Percentiles rank a stretch among this genome's conserved stretches.
phyloP scores from a whole-genome alignment of 1,140 invertebrate genomes.

The Cyrtorhinus lividipennis region DNA sequence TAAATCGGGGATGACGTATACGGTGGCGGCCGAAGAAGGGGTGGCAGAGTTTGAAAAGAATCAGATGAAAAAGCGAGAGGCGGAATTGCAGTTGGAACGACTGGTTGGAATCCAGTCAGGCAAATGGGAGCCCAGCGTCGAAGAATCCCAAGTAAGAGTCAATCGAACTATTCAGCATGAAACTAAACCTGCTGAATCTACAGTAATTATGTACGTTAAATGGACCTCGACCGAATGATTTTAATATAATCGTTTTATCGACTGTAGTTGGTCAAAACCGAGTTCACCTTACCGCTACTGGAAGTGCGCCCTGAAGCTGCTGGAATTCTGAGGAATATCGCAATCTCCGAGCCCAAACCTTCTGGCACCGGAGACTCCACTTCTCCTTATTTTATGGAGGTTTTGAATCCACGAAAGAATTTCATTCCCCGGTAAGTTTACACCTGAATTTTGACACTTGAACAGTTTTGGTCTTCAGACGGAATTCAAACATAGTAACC shows the following conservation, averaged over 20 bases:
- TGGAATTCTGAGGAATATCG: conserved; percentile 39
- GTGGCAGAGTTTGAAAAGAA: conserved; percentile 48
- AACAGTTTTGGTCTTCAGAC: background rate
- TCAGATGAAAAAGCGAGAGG: conserved; percentile 38
- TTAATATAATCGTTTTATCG: background rate
- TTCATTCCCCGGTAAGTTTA: conserved; percentile 33
- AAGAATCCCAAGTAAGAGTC: conserved; percentile 9
- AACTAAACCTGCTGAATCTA: background rate
- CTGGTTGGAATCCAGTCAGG: conserved; percentile 40
- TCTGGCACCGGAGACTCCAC: conserved; percentile 39
- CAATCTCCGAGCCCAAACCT: conserved; percentile 38
- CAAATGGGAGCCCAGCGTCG: conserved; percentile 33
- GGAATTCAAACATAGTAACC: background rate
- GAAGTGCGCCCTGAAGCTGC: conserved; percentile 45
- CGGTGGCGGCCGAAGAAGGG: conserved; percentile 46
- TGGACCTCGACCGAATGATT: no score
- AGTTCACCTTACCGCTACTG: conserved; percentile 47
- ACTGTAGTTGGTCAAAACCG: conserved; percentile 39
- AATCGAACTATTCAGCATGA: background rate
- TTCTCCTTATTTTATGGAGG: conserved; percentile 52
- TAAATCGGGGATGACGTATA: conserved; percentile 46
- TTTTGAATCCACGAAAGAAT: conserved; percentile 44
- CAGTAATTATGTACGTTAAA: conserved; percentile 33
- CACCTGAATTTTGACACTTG: background rate
- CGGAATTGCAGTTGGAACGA: conserved; percentile 36